Evolutionary conservation across 2,113 vertebrate genomes (phyloP), one percentile per base, ranked within the genome.

Genomic region (Otus sunia): DNA sequence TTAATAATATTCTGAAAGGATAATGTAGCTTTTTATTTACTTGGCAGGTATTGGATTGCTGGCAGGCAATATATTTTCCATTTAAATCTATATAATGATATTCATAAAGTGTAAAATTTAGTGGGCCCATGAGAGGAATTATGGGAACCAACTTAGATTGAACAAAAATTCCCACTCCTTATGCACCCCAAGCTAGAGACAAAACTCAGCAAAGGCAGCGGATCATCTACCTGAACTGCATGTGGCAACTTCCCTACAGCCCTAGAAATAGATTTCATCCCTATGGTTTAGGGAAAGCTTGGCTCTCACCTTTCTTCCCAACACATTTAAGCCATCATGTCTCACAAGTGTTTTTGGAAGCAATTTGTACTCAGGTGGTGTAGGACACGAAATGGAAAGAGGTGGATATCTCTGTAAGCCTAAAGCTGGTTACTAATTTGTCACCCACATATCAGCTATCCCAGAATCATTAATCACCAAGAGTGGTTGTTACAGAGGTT

Each of bases 401-500:
- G 80, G 68, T 90, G 92, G 47, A 77, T 81, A 76, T 78, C 86
- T 90, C 76, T 64, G 76, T 8, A 60, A 95, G 80, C 89, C 89
- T 79, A 82, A 94, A 94, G 86, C 88, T 97, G 91, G 91, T 91
- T 86, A 58, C 75, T 77, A 72, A 94, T 88, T 92, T 4, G 11
- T 96, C 92, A 96, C 92, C 83, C 83, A 94, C 85, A 50, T 52
- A 93, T 90, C 88, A 88, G 49, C 64, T 55, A 94, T 49, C 90
- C 74, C 47, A 91, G 84, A 64, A 94, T 91, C 93, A 95, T 95
- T 96, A 94, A 94, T 96, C 94, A 93, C 75, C 66, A 67, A 21
- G 56, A 95, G 62, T 27, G 43, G 17, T 45, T 45, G 43, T 45
- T 45, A 45, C 43, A 45, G 43, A 45, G 43, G 43, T 45, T 45